A percentile compares a stretch with the other conserved stretches of the same genome.
Evolutionary conservation across 2,113 vertebrate species (phyloP).

Genomic region (Actinemys pallida): DNA sequence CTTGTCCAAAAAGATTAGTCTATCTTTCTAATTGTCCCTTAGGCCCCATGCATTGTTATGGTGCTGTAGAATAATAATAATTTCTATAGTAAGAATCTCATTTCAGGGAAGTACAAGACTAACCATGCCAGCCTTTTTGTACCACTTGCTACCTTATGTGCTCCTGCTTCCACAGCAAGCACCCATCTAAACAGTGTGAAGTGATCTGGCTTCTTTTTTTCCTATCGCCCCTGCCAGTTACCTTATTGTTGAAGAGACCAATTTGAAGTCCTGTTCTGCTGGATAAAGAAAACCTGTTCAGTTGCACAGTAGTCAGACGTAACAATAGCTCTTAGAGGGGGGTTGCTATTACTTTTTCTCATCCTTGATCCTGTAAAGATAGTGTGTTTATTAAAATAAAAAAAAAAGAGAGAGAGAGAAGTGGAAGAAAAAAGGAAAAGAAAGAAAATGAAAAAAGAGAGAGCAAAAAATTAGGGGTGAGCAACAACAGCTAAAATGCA

Average conservation of each 20-base stretch:
- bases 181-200: rapidly evolving
- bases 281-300: neutral
- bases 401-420: too few relatives aligned
- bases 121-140: neutral
- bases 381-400: neutral
- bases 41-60: neutral
- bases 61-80: neutral
- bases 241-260: neutral
- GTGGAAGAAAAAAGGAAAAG: neutral
- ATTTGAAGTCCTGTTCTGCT: neutral
- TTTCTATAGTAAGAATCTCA: neutral
- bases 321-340: neutral
- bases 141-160: too few relatives aligned
- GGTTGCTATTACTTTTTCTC: neutral
- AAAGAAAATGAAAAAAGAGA: neutral
- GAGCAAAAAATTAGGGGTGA: neutral
- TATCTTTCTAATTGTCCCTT: neutral
- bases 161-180: neutral
- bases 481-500: neutral
- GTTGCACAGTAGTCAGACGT: neutral
- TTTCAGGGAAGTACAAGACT: neutral
- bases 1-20: neutral
- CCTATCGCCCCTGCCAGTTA: too few relatives aligned
- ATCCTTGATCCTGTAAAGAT: neutral
- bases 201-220: neutral